Base-by-base conservation (phyloP, 2,888 invertebrate genomes). In the Sceliomorpha sp. region DNA sequence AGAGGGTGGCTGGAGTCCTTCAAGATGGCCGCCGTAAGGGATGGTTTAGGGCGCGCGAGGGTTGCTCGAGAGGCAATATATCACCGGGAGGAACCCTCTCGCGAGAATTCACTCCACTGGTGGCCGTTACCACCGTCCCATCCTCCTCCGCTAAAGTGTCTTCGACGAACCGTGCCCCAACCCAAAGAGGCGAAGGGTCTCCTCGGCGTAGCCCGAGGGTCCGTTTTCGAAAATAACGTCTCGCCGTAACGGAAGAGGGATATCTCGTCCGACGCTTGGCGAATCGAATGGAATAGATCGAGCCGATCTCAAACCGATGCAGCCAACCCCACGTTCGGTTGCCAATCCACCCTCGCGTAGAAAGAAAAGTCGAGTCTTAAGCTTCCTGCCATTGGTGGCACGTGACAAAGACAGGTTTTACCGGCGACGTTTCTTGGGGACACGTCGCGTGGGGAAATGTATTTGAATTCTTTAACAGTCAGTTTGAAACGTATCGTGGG, bases 21-120 rank as follows among this genome's bases (percentile, higher is more conserved):
- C 86, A 87, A 88, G 84, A 88, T 88, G 88, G 88, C 88, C 81
- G 83, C 85, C 80, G 78, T 84, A 86, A 85, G 87, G 84, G 86
- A 87, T 86, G 87, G 81, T 82, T 85, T 82, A 84, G 84, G 84
- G 83, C 76, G 83, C 80, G 78, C 77, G 81, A 84, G 83, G 84
- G 83, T 81, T 82, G 79, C 78, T 78, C 73, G 79, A 76, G 82
- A 82, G 81, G 85, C 80, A 86, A 88, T 87, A 87, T 86, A 88
- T 87, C 86, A 87, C 80, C 74, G 70, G 62, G 72, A 78, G 80
- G 76, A 77, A 75, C 75, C 75, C 79, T 73, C 72, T 73, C 66
- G 64, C 48, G 42, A 56, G 62, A 72, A 62, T 72, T 72, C 55
- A 67, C 70, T 60, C 56, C 24, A 44, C 14, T 56, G 56, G 55